Evolutionary conservation across 1,140 invertebrate genomes (phyloP).

Genomic region (Penaeus japonicus): DNA sequence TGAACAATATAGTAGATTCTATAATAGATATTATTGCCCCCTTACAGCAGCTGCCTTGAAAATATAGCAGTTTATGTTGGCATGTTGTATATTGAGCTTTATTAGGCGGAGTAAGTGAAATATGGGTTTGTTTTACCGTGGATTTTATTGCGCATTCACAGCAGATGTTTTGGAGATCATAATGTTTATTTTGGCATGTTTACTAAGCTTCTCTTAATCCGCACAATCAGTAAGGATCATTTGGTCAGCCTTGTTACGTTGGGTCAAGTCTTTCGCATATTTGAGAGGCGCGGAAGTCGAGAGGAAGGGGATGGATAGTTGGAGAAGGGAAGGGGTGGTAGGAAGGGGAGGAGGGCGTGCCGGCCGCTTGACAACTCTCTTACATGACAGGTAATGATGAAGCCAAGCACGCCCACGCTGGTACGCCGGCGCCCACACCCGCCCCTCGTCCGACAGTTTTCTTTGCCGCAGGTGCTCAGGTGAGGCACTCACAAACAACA

Average conservation of each 20-base stretch:
- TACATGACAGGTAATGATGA: constrained; percentile 30
- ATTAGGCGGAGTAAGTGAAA: constrained; percentile 18
- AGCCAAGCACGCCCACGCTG: constrained; percentile 35
- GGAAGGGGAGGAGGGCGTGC: neutral
- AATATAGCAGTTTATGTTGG: too few species aligned
- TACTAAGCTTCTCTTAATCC: too few species aligned
- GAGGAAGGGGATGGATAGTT: neutral
- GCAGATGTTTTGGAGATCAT: neutral
- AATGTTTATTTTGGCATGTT: neutral
- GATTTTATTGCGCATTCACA: neutral
- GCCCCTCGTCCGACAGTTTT: constrained; percentile 36
- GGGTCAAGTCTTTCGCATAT: too few species aligned
- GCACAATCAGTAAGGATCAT: too few species aligned
- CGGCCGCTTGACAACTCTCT: neutral
- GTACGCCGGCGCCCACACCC: constrained; percentile 15
- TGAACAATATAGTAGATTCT: too few species aligned
- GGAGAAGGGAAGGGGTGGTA: neutral
- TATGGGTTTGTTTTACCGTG: neutral
- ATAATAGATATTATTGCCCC: too few species aligned
- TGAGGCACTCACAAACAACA: neutral
- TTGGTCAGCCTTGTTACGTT: too few species aligned
- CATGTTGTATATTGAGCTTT: too few species aligned
- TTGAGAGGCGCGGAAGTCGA: neutral
- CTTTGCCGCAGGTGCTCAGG: constrained; percentile 41
- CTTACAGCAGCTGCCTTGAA: too few species aligned